Base-by-base conservation (phyloP, 2,888 invertebrate genomes). In the Thecophora atra region DNA sequence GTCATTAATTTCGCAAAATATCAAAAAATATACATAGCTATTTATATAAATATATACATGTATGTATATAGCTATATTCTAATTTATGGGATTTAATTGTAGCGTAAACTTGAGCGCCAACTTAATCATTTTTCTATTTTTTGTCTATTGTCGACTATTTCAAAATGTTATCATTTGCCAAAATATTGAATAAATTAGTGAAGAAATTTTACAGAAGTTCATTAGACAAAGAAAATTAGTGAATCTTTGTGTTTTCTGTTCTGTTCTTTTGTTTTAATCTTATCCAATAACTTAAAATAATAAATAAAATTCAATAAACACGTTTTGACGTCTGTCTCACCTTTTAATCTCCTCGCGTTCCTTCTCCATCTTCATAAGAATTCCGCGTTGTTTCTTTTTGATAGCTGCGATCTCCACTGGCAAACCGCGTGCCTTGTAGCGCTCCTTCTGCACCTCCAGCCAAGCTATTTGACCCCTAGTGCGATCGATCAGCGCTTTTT, bases 261-360 rank as follows among this genome's bases (percentile, higher is more conserved):
- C 13, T 44, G 44, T 44, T 11, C 13, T 44, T n/a, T n/a, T n/a
- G n/a, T n/a, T n/a, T n/a, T n/a, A n/a, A n/a, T n/a, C n/a, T n/a
- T n/a, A n/a, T n/a, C n/a, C n/a, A n/a, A n/a, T n/a, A n/a, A n/a
- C n/a, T n/a, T n/a, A n/a, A 47, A 8, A 5, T n/a, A 47, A 47
- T 5, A 47, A 3, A 3, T 17, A 47, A 47, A 47, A 47, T 5
- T n/a, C n/a, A n/a, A n/a, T n/a, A n/a, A n/a, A n/a, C n/a, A n/a
- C n/a, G n/a, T n/a, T n/a, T n/a, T n/a, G n/a, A n/a, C n/a, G n/a
- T n/a, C n/a, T n/a, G n/a, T n/a, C 76, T 77, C 78, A 89, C 90
- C 89, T 89, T 83, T 90, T 89, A 84, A 93, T 91, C 83, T 92
- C 91, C 75, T 91, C 90, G 78, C 90, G 88, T 80, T 92, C 91